phyloP scores from a whole-genome alignment of 1,140 invertebrate species.

The Stegodyphus dumicola region DNA sequence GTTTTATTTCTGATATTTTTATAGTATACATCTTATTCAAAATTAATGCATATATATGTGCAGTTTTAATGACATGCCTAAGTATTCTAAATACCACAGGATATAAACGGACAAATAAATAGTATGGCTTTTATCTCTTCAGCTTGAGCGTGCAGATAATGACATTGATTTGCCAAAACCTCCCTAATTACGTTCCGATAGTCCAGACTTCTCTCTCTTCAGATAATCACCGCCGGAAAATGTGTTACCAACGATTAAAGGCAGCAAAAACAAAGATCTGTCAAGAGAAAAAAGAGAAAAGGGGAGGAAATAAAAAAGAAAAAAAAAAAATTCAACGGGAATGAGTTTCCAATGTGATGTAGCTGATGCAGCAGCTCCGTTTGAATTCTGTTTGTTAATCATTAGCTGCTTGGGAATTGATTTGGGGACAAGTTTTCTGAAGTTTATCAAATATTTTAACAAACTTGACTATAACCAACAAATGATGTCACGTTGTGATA shows the following conservation, averaged over 20 bases:
- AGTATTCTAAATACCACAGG: too few relatives aligned
- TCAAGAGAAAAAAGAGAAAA: not conserved
- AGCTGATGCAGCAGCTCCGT: conserved; percentile 1
- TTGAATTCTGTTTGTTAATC: conserved; percentile 11
- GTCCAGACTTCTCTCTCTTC: not conserved
- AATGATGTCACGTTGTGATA: too few relatives aligned
- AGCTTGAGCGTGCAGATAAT: conserved; percentile 21
- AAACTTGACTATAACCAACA: too few relatives aligned
- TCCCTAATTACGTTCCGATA: conserved; percentile 46
- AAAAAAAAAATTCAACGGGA: not conserved
- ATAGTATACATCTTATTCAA: too few relatives aligned
- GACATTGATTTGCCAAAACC: conserved; percentile 28
- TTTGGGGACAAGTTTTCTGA: too few relatives aligned
- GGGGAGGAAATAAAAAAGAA: too few relatives aligned
- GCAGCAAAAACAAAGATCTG: conserved; percentile 5
- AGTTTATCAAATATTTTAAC: too few relatives aligned
- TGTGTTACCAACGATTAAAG: conserved; percentile 34
- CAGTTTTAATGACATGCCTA: too few relatives aligned
- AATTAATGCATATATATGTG: too few relatives aligned
- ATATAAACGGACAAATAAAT: not conserved
- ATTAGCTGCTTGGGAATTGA: not conserved
- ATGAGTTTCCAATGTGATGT: conserved; percentile 38
- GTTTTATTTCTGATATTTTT: too few relatives aligned
- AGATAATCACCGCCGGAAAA: conserved; percentile 41
- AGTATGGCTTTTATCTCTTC: not conserved